Base-by-base conservation (phyloP, 2,888 invertebrate genomes). In the Acronicta psi region DNA sequence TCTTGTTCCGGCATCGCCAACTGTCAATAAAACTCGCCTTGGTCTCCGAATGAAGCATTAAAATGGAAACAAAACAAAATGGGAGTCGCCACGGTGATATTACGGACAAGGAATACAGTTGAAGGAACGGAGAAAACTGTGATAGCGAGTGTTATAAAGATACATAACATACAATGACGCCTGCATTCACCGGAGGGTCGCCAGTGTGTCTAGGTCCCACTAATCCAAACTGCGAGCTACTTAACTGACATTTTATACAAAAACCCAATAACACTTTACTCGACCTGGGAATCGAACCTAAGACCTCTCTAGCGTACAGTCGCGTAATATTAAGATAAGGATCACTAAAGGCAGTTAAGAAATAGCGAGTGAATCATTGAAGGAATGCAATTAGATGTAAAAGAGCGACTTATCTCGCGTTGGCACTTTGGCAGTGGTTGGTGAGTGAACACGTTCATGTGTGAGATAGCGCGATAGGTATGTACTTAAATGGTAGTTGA, bases 1-100 rank as follows among this genome's bases (percentile, higher is more conserved):
- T 62, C 66, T 69, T 69, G 72, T 74, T 74, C 72, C 62, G 66
- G 59, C 67, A 69, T 76, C 53, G 58, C 68, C 60, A 64, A 69
- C 63, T 64, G 74, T 76, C 72, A 60, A 76, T 74, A 76, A 78
- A 69, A 69, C 59, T 60, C 58, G 63, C 56, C 55, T 72, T n/a
- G 57, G 64, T 58, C 59, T 55, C 38, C 65, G 45, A 49, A 49
- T 34, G 56, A 56, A 49, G 41, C 74, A 68, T 68, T 73, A 60
- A 69, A 67, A 68, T 43, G 20, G 50, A 69, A 59, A 46, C 53
- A 47, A 56, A 70, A 71, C 71, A 70, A 70, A 75, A 74, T 65
- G 45, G 38, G 54, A 59, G 41, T 54, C 36, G 40, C 40, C 43
- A 43, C 29, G 18, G 16, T 14, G 11, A 74, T n/a, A n/a, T n/a